Base-by-base conservation (phyloP, 2,797 vertebrate genomes). In the Gobio occitaniae region DNA sequence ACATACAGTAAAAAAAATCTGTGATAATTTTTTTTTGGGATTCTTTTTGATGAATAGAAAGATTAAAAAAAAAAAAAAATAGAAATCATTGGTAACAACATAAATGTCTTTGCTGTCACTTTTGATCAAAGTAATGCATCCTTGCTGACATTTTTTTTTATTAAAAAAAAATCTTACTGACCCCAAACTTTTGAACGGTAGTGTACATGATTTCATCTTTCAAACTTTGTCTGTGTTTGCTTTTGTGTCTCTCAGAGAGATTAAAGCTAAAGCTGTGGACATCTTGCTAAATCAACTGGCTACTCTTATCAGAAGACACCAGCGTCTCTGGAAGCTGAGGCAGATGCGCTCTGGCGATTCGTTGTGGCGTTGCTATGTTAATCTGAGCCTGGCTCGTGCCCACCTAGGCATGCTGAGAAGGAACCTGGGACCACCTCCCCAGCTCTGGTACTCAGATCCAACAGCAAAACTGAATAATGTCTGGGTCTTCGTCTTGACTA, bases 291-390 rank as follows among this genome's bases (percentile, higher is more conserved):
- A 89, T n/a, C 80, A 87, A 50, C 89, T 98, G 91, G 90, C 91
- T 12, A 90, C 89, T 63, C 2, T 94, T 74, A 86, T 95, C 82
- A 83, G 89, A 52, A 87, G 75, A 79, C 91, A 91, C 13, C 82
- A 93, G 82, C 94, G 90, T 83, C 92, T 63, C 85, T 93, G 91
- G 87, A 91, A 88, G 29, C 93, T 96, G 75, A 95, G 95, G 84
- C 92, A 91, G 48, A 6, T 93, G 16, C 95, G 88, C 88, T 91
- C 91, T 78, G 95, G 96, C 85, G 96, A 98, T 89, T 93, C 96
- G 87, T 94, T 95, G 72, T 98, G 97, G 97, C 96, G 88, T 86
- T 93, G 96, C 84, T 95, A 96, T 82, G 92, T 98, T 84, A 98
- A 99, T 90, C 91, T 96, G 82, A 93, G 86, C 65, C 50, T 98